phyloP scores from a whole-genome alignment of 2,888 invertebrate genomes.

The Timema cristinae region DNA sequence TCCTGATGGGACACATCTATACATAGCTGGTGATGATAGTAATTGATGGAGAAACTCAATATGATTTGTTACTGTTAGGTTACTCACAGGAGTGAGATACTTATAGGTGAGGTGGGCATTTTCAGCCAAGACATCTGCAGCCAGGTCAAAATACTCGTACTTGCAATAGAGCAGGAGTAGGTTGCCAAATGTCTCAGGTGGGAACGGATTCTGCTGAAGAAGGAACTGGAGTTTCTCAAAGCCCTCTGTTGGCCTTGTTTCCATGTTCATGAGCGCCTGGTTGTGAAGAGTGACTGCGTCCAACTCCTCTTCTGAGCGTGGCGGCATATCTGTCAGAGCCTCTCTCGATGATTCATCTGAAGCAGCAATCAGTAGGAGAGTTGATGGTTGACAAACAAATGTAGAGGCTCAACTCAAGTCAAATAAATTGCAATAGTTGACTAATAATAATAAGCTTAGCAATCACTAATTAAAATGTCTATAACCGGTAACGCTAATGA shows the following conservation, averaged over 20 bases:
- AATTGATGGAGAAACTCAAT: too few relatives aligned
- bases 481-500: too few relatives aligned
- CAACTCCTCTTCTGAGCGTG: conserved; percentile 92
- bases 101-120: conserved; percentile 95
- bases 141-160: conserved; percentile 95
- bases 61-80: background rate
- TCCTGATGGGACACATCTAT: too few relatives aligned
- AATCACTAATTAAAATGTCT: too few relatives aligned
- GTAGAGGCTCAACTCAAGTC: too few relatives aligned
- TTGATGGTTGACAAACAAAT: too few relatives aligned
- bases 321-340: conserved; percentile 85
- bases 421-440: too few relatives aligned
- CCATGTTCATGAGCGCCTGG: conserved; percentile 89
- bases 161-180: conserved; percentile 91
- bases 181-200: conserved; percentile 96
- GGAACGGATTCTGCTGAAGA: conserved; percentile 92
- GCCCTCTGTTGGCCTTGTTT: conserved; percentile 82
- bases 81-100: conserved; percentile 77
- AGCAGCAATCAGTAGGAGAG: too few relatives aligned
- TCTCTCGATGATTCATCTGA: conserved; percentile 78
- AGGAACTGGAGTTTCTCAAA: conserved; percentile 94
- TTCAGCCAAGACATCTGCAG: conserved; percentile 96
- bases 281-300: conserved; percentile 98
- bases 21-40: too few relatives aligned
- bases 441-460: too few relatives aligned